Percentiles rank a stretch among this genome's conserved stretches.
phyloP scores from a whole-genome alignment of 1,140 invertebrate genomes.

The Heterodera schachtii region DNA sequence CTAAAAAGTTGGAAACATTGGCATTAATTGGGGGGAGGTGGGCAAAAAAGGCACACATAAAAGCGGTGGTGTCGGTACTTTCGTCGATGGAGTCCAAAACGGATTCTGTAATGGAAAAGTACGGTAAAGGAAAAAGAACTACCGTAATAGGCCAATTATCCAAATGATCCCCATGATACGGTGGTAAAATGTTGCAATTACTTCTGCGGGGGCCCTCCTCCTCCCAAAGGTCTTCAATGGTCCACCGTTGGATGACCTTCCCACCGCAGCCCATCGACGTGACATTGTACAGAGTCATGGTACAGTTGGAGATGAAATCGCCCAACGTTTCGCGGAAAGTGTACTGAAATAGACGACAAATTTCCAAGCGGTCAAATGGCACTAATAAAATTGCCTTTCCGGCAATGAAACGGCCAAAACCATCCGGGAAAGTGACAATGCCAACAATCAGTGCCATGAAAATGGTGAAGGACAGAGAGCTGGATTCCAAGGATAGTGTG shows the following conservation, averaged over 20 bases:
- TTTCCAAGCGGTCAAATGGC: no score
- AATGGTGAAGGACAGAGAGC: slow-evolving; percentile 54
- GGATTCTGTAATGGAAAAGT: background rate
- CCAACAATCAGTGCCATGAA: slow-evolving; percentile 60
- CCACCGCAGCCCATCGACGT: slow-evolving; percentile 45
- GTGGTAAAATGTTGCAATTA: background rate
- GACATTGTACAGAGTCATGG: slow-evolving; percentile 50
- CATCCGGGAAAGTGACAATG: slow-evolving; percentile 58
- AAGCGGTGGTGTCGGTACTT: slow-evolving; percentile 23
- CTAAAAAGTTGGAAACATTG: background rate
- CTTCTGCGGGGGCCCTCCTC: slow-evolving; percentile 4
- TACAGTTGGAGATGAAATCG: slow-evolving; percentile 62
- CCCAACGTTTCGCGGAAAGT: slow-evolving; percentile 62
- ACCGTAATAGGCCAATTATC: no score
- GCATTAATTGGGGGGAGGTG: background rate
- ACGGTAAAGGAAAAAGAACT: background rate
- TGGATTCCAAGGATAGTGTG: slow-evolving; percentile 22
- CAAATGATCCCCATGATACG: no score
- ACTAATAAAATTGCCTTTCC: slow-evolving; percentile 43
- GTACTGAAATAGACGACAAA: slow-evolving; percentile 23
- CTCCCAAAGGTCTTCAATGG: slow-evolving; percentile 34
- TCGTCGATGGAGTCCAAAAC: slow-evolving; percentile 31
- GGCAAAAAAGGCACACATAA: background rate
- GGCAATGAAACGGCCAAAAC: slow-evolving; percentile 57
- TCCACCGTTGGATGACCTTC: slow-evolving; percentile 54